These are phyloP conservation scores for Ostrea denselamellosa DNA, from an alignment of 1,140 invertebrate species.

Conservation along the genomic window DNA sequence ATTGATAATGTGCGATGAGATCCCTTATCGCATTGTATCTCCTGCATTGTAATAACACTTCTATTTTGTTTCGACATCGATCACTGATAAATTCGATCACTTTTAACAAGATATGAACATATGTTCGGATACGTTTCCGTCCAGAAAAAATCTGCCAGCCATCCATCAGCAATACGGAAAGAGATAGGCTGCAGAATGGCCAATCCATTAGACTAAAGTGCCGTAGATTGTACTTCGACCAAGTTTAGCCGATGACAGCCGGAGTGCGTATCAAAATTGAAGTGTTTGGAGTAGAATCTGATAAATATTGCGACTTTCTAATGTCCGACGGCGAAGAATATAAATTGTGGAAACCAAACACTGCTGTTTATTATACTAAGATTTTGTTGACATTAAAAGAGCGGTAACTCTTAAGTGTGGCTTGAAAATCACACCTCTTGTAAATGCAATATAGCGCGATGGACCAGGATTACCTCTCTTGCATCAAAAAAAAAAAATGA, in stretches of 20 bases:
- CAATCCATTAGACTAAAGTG: slow-evolving; percentile 27
- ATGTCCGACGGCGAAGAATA: background rate
- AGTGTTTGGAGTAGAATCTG: background rate
- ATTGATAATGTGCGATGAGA: background rate
- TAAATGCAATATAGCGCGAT: too few relatives aligned
- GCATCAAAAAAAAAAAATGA: too few relatives aligned
- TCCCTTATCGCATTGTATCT: background rate
- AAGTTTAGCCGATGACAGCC: slow-evolving; percentile 32
- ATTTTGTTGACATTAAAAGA: background rate
- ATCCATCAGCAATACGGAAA: slow-evolving; percentile 22
- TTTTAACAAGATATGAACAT: slow-evolving; percentile 38
- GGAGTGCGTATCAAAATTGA: slow-evolving; percentile 32
- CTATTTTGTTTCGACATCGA: slow-evolving; percentile 33
- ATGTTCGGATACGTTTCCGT: slow-evolving; percentile 39
- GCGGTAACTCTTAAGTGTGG: background rate
- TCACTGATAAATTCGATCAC: slow-evolving; percentile 28
- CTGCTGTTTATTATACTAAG: too few relatives aligned
- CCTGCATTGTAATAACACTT: slow-evolving; percentile 25
- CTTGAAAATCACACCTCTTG: background rate
- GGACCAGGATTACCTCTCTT: too few relatives aligned
- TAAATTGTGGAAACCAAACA: background rate
- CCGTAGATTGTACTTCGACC: slow-evolving; percentile 9
- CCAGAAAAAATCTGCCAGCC: slow-evolving; percentile 34
- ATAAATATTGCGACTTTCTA: slow-evolving; percentile 15
- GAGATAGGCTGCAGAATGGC: slow-evolving; percentile 5